A percentile compares a stretch with the other conserved stretches of the same genome.
Evolutionary conservation across 2,888 invertebrate species (phyloP).

Genomic region (Cheilosia impressa): DNA sequence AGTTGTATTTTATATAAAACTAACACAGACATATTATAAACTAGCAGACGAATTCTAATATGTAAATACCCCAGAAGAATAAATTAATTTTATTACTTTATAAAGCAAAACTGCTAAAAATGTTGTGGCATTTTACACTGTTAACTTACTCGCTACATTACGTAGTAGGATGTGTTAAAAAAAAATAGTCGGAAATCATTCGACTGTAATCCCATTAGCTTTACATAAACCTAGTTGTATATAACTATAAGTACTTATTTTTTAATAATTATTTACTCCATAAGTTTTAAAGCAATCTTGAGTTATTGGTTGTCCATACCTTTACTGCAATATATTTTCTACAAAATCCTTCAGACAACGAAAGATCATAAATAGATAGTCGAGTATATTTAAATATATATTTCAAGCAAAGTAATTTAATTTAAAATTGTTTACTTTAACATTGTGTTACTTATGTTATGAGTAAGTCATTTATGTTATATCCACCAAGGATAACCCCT

Average conservation of each 20-base stretch:
- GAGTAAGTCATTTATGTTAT: not conserved
- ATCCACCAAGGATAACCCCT: slow-evolving; percentile 18
- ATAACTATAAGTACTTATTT: slow-evolving; percentile 21
- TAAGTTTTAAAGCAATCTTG: slow-evolving; percentile 8
- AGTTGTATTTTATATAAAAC: slow-evolving; percentile 70
- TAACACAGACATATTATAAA: slow-evolving; percentile 42
- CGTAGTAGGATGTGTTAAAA: slow-evolving; percentile 29
- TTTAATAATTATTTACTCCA: slow-evolving; percentile 13
- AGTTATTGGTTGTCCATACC: slow-evolving; percentile 9
- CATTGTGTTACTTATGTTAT: slow-evolving; percentile 8
- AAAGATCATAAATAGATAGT: slow-evolving; percentile 55
- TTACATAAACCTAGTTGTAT: slow-evolving; percentile 49
- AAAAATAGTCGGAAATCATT: slow-evolving; percentile 54
- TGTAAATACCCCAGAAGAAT: slow-evolving; percentile 64
- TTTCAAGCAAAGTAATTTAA: slow-evolving; percentile 3
- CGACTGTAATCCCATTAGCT: slow-evolving; percentile 67
- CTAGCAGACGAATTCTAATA: slow-evolving; percentile 35
- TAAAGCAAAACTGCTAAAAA: slow-evolving; percentile 22
- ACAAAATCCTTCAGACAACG: slow-evolving; percentile 63
- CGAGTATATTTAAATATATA: slow-evolving; percentile 15
- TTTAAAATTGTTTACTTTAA: slow-evolving; percentile 22
- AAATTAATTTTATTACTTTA: slow-evolving; percentile 45
- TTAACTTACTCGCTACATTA: slow-evolving; percentile 29
- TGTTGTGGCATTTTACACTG: slow-evolving; percentile 37
- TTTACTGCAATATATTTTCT: slow-evolving; percentile 34